Percentiles rank a stretch among this genome's conserved stretches.
Conservation (phyloP, 2,113 vertebrate species). For the Apteryx owenii region DNA sequence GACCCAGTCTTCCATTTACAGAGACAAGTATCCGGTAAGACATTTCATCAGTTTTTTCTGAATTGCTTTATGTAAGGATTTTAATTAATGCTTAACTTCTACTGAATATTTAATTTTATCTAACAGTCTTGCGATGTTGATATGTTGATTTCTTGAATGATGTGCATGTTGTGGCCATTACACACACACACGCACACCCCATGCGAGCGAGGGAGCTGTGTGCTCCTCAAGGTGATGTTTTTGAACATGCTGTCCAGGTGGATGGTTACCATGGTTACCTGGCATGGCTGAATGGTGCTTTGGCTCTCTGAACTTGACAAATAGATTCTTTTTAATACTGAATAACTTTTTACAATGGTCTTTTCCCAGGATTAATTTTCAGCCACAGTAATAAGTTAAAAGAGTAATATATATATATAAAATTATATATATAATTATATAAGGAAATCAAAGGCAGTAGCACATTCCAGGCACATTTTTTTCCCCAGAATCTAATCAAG, state of each 20-base stretch:
- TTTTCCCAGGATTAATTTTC: slow-evolving; percentile 14
- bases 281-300: background rate
- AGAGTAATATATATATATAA: background rate
- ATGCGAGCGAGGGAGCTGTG: no score
- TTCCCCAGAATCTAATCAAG: background rate
- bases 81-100: no score
- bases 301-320: slow-evolving; percentile 21
- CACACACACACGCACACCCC: no score
- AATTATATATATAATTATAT: background rate
- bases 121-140: background rate
- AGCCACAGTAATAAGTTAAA: background rate
- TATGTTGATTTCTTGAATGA: background rate
- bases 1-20: background rate
- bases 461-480: background rate
- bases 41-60: background rate
- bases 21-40: background rate
- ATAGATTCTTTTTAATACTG: background rate
- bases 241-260: background rate
- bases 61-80: background rate
- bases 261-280: slow-evolving; percentile 1
- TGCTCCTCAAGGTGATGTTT: background rate
- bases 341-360: slow-evolving; percentile 20
- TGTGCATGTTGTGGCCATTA: background rate
- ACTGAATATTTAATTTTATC: no score
- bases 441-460: background rate